A percentile compares a stretch with the other conserved stretches of the same genome.
Evolutionary conservation across 2,888 invertebrate species (phyloP).

Genomic region (Aphodius granarius): DNA sequence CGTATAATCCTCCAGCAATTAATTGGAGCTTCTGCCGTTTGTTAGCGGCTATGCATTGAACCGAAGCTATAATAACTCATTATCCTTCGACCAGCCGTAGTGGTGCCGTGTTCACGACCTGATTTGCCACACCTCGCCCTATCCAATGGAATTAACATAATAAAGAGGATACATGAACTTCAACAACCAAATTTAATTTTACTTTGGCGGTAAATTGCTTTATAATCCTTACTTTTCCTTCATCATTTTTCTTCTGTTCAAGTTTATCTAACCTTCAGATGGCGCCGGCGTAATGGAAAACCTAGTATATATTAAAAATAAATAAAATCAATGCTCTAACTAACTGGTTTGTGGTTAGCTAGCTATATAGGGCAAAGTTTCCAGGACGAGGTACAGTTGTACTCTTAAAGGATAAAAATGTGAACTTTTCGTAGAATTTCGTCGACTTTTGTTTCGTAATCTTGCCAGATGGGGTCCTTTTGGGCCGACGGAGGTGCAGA

Average conservation of each 20-base stretch:
- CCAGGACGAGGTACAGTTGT: not conserved
- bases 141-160: not conserved
- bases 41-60: not conserved
- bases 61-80: not conserved
- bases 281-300: too few species aligned
- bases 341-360: not conserved
- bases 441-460: not conserved
- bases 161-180: not conserved
- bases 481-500: conserved; percentile 4
- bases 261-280: too few species aligned
- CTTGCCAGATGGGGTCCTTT: not conserved
- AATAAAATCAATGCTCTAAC: not conserved
- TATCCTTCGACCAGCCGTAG: not conserved
- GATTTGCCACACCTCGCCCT: not conserved
- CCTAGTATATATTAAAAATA: not conserved
- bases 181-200: not conserved
- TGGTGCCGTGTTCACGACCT: not conserved
- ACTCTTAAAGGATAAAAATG: not conserved
- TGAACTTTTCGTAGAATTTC: not conserved
- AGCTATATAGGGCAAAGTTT: not conserved
- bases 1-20: not conserved
- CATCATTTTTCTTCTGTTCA: not conserved
- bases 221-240: not conserved
- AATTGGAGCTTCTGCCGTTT: not conserved
- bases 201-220: not conserved